Evolutionary conservation across 2,113 vertebrate genomes (phyloP).

Genomic region (Poeciliopsis prolifica): DNA sequence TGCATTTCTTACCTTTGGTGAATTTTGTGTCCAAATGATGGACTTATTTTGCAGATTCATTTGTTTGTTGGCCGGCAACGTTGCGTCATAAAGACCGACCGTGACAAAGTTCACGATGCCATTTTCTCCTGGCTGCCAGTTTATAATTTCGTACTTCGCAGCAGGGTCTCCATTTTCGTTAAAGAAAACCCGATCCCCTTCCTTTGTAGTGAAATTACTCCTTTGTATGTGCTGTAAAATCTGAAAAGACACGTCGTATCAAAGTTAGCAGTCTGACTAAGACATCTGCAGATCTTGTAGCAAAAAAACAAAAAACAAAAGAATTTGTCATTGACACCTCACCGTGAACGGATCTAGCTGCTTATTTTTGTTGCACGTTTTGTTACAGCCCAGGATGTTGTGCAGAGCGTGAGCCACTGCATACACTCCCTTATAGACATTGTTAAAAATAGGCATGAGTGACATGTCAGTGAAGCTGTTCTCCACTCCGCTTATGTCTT

Average conservation of each 20-base stretch:
- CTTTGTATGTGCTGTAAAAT: slow-evolving; percentile 65
- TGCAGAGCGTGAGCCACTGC: slow-evolving; percentile 75
- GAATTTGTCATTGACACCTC: neutral
- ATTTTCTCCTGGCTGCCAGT: slow-evolving; percentile 68
- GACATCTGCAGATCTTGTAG: neutral
- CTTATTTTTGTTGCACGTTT: slow-evolving; percentile 56
- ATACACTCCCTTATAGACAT: slow-evolving; percentile 80
- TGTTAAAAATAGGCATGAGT: slow-evolving; percentile 74
- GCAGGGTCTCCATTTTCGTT: slow-evolving; percentile 70
- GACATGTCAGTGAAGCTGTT: slow-evolving; percentile 79
- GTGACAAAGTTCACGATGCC: slow-evolving; percentile 67
- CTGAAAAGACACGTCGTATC: slow-evolving; percentile 25
- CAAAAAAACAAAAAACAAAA: too few species aligned
- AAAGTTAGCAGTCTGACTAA: neutral
- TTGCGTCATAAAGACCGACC: slow-evolving; percentile 73
- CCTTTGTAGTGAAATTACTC: slow-evolving; percentile 71
- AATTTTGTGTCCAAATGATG: slow-evolving; percentile 68
- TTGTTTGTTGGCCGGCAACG: slow-evolving; percentile 54
- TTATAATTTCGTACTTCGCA: slow-evolving; percentile 78
- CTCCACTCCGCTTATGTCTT: slow-evolving; percentile 59
- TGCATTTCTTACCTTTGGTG: slow-evolving; percentile 40
- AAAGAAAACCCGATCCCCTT: slow-evolving; percentile 73
- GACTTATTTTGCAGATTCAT: slow-evolving; percentile 57
- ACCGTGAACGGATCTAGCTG: slow-evolving; percentile 63
- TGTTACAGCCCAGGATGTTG: slow-evolving; percentile 51